Conservation (phyloP, 2,888 invertebrate species). For the Rhagonycha lutea region DNA sequence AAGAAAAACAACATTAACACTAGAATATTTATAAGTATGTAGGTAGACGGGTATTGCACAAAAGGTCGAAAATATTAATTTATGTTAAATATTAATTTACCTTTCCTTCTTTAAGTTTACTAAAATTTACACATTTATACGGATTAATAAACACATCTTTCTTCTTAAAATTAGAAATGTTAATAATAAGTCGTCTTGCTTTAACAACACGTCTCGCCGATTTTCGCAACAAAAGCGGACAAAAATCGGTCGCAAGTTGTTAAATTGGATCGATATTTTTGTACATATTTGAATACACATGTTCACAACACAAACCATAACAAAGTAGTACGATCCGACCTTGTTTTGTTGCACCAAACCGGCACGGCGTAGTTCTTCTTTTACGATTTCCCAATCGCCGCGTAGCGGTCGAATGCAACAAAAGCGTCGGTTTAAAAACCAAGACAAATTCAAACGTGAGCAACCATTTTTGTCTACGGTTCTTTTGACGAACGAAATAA, state of each 20-base stretch:
- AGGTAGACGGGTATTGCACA: slow-evolving; percentile 33
- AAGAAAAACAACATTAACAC: slow-evolving; percentile 36
- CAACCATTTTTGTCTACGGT: neutral
- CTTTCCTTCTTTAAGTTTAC: slow-evolving; percentile 4
- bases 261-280: slow-evolving; percentile 12
- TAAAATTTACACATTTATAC: slow-evolving; percentile 21
- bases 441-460: neutral
- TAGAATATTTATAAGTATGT: slow-evolving; percentile 15
- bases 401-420: neutral
- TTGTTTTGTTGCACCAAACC: neutral
- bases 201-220: neutral
- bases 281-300: slow-evolving; percentile 28
- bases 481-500: neutral
- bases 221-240: slow-evolving; percentile 4
- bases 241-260: neutral
- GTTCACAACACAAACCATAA: slow-evolving; percentile 22
- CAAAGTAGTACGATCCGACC: neutral
- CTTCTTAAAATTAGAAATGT: slow-evolving; percentile 13
- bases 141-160: slow-evolving; percentile 16
- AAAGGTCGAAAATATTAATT: slow-evolving; percentile 30
- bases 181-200: slow-evolving; percentile 3
- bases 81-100: neutral
- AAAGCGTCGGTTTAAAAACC: neutral
- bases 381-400: neutral
- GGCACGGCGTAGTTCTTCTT: neutral